Conservation (phyloP, 2,797 vertebrate genomes). For the Adelosebastes latens region DNA sequence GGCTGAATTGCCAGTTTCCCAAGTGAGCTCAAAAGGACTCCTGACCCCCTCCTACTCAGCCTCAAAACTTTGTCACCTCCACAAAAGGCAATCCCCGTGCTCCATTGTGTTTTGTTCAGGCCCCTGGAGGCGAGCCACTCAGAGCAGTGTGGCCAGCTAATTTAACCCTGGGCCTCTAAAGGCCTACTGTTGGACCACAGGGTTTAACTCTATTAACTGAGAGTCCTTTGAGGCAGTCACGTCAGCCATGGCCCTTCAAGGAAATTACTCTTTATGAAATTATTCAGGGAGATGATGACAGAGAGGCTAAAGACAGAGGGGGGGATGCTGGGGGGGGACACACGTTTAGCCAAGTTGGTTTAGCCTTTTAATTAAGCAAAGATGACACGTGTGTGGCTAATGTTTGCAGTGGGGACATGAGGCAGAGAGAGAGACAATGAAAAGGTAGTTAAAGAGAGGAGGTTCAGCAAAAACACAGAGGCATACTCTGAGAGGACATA, state of each 20-base stretch:
- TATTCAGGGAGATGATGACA: constrained; percentile 32
- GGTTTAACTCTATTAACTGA: constrained; percentile 67
- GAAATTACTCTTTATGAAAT: constrained; percentile 39
- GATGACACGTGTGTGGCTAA: constrained; percentile 47
- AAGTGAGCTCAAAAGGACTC: constrained; percentile 52
- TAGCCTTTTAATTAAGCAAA: constrained; percentile 58
- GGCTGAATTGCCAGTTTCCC: constrained; percentile 61
- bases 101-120: constrained; percentile 64
- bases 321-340: accelerated
- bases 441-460: constrained; percentile 35
- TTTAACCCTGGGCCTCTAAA: constrained; percentile 56
- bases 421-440: constrained; percentile 42
- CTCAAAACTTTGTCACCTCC: constrained; percentile 62
- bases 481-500: constrained; percentile 55
- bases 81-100: constrained; percentile 61
- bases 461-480: constrained; percentile 44
- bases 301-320: neutral
- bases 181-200: constrained; percentile 37
- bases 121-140: constrained; percentile 45
- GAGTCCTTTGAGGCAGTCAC: constrained; percentile 47
- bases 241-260: constrained; percentile 40
- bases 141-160: constrained; percentile 28
- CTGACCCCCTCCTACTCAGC: constrained; percentile 30
- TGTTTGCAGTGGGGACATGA: constrained; percentile 48
- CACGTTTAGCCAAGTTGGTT: neutral